Evolutionary conservation across 2,113 vertebrate species (phyloP).

Genomic region (Ginglymostoma cirratum): DNA sequence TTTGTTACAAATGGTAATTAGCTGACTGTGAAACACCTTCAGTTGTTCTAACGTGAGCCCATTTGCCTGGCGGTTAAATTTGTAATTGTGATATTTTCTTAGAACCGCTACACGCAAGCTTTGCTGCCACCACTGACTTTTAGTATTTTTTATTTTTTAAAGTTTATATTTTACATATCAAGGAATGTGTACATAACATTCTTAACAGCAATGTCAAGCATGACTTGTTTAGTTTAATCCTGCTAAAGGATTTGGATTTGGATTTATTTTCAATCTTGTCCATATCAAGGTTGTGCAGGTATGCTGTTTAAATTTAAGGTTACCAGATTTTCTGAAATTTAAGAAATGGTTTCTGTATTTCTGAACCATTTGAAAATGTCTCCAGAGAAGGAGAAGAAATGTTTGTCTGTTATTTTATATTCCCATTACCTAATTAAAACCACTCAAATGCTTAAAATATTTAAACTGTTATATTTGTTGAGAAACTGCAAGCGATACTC

Average conservation of each 20-base stretch:
- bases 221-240: not conserved
- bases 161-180: not conserved
- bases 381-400: not conserved
- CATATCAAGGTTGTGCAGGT: not conserved
- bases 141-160: not conserved
- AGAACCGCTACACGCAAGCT: not conserved
- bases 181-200: not conserved
- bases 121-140: not conserved
- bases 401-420: not conserved
- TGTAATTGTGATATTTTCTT: not conserved
- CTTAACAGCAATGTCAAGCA: not conserved
- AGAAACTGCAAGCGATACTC: not conserved
- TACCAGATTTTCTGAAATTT: not conserved
- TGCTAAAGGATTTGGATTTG: not conserved
- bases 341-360: not conserved
- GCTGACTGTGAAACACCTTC: not conserved
- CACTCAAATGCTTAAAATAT: not conserved
- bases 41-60: not conserved
- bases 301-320: not conserved
- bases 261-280: not conserved
- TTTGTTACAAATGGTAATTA: no score
- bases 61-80: not conserved
- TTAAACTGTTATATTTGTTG: not conserved
- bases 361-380: not conserved
- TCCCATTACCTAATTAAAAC: not conserved